Conservation (phyloP, 2,797 vertebrate species). For the Parotocinclus haroldoi region DNA sequence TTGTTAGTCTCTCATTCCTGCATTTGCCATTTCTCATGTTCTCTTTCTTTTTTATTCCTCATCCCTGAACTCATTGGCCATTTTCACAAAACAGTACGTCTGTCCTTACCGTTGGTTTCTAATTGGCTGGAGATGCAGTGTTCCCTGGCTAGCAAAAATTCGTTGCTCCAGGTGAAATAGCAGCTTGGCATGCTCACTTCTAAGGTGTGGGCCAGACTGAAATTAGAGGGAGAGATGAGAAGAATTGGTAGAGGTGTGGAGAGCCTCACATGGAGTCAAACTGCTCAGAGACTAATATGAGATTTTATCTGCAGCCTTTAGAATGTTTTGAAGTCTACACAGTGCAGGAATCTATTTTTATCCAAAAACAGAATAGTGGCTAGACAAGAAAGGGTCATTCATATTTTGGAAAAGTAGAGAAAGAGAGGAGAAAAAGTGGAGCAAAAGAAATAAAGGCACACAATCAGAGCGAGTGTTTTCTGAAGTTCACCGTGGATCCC, state of each 20-base stretch:
- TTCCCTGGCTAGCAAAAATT: conserved; percentile 4
- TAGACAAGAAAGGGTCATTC: not conserved
- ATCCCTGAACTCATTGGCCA: too few species aligned
- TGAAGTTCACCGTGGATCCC: conserved; percentile 69
- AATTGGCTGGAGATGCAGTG: conserved; percentile 11
- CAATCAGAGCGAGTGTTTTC: conserved; percentile 57
- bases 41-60: not conserved
- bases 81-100: not conserved
- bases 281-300: too few species aligned
- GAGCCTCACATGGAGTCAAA: too few species aligned
- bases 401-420: not conserved
- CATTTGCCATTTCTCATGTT: not conserved
- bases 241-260: too few species aligned
- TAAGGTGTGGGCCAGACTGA: not conserved
- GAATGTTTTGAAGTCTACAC: not conserved
- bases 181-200: conserved; percentile 15
- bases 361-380: not conserved
- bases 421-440: not conserved
- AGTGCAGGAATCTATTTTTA: not conserved
- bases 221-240: not conserved
- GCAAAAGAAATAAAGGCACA: conserved; percentile 36
- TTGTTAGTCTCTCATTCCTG: too few species aligned
- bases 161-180: conserved; percentile 37
- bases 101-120: conserved; percentile 1
- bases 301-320: not conserved